Evolutionary conservation across 1,140 invertebrate genomes (phyloP).

Genomic region (Drosophila willistoni): DNA sequence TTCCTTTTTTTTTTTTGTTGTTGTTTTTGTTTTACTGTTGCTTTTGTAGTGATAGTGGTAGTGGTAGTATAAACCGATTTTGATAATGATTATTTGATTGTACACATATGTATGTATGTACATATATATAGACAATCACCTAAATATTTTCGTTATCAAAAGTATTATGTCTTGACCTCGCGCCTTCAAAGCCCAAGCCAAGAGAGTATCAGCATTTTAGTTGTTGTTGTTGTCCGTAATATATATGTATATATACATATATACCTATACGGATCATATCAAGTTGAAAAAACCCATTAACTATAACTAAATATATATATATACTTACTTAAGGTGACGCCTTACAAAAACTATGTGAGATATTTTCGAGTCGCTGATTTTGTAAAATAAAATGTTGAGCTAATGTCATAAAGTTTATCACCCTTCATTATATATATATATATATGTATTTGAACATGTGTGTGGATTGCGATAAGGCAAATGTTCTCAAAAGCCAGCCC

Average conservation of each 20-base stretch:
- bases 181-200: not conserved
- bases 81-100: conserved; percentile 14
- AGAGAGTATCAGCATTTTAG: not conserved
- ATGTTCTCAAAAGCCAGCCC: not conserved
- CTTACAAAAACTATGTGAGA: not conserved
- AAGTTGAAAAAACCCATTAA: not conserved
- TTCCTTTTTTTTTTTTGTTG: not conserved
- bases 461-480: conserved; percentile 10
- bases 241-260: no score
- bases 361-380: conserved; percentile 11
- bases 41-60: not conserved
- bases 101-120: not conserved
- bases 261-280: no score
- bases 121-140: conserved; percentile 2
- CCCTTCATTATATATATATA: conserved; percentile 45
- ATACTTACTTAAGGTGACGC: not conserved
- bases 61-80: conserved; percentile 3
- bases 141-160: conserved; percentile 3
- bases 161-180: conserved; percentile 4
- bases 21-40: no score
- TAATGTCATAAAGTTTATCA: conserved; percentile 74
- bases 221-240: no score
- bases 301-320: not conserved
- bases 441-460: not conserved
- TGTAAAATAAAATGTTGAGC: conserved; percentile 22